Conservation (phyloP, 2,113 vertebrate species). For the Ondatra zibethicus region DNA sequence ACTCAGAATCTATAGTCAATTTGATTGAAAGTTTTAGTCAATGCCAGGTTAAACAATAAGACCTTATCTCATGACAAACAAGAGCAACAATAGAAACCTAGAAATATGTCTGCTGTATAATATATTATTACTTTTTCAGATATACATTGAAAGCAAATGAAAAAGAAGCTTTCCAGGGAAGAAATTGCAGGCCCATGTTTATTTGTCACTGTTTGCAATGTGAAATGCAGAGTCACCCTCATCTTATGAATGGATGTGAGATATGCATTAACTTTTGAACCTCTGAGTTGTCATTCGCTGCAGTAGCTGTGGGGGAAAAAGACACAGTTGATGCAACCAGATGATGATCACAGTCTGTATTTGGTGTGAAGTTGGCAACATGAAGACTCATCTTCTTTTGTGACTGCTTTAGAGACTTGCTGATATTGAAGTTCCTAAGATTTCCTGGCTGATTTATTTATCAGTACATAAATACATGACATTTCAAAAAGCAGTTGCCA, state of each 20-base stretch:
- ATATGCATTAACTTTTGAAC: not conserved
- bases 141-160: not conserved
- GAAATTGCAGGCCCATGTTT: not conserved
- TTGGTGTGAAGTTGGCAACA: not conserved
- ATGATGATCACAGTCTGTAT: not conserved
- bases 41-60: not conserved
- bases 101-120: not conserved
- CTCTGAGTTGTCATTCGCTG: not conserved
- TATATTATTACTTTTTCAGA: not conserved
- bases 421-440: conserved; percentile 42
- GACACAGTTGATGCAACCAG: not conserved
- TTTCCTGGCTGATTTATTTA: conserved; percentile 72
- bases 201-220: not conserved
- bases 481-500: conserved; percentile 70
- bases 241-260: not conserved
- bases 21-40: not conserved
- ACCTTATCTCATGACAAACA: not conserved
- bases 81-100: not conserved
- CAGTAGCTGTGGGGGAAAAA: not conserved
- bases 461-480: conserved; percentile 73
- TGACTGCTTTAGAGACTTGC: not conserved
- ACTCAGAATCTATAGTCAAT: not conserved
- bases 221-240: not conserved
- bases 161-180: not conserved
- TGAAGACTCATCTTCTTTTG: not conserved